Evolutionary conservation across 2,888 invertebrate species (phyloP), one percentile per base, ranked within the genome.

Genomic region (Eupithecia inturbata): DNA sequence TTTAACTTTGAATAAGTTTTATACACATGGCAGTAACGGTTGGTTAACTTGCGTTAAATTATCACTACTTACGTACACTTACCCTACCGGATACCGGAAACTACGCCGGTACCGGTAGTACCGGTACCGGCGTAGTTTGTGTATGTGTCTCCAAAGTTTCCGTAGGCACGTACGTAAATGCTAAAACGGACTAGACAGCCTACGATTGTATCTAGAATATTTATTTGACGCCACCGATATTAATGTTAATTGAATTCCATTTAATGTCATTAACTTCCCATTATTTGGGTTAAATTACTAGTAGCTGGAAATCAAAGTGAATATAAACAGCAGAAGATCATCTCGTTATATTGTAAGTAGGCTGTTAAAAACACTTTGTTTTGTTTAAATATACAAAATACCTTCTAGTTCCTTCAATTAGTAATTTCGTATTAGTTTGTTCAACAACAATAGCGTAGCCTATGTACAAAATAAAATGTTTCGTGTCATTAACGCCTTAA

Each of bases 171-270:
- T 67, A 70, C 49, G 26, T 68, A 68, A 78, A 74, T 75, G 66
- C 75, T 75, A 78, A 76, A 71, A 41, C 60, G 41, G 16, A 60
- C 57, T 33, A 22, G 60, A 57, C 63, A 64, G 45, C 60, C 39
- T 71, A 77, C 69, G 79, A 76, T 78, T 78, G 75, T 80, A 77
- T 78, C 79, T 72, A 19, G 68, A 71, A 70, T 77, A 79, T 80
- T 78, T 80, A 80, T 80, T 80, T 72, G 78, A 80, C 78, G 74
- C 72, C 70, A 74, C 71, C 68, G 69, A 75, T 78, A 77, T 68
- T 76, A 78, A 77, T 78, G 78, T 74, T 79, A 78, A 79, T 79
- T 78, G 73, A 75, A 72, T 49, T 72, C 68, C 71, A 78, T 78
- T 80, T 76, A 75, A 71, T 12, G 67, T 16, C 63, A 41, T 68